Evolutionary conservation across 2,888 invertebrate species (phyloP), one percentile per base, ranked within the genome.

Genomic region (Drosophila tanythrix): DNA sequence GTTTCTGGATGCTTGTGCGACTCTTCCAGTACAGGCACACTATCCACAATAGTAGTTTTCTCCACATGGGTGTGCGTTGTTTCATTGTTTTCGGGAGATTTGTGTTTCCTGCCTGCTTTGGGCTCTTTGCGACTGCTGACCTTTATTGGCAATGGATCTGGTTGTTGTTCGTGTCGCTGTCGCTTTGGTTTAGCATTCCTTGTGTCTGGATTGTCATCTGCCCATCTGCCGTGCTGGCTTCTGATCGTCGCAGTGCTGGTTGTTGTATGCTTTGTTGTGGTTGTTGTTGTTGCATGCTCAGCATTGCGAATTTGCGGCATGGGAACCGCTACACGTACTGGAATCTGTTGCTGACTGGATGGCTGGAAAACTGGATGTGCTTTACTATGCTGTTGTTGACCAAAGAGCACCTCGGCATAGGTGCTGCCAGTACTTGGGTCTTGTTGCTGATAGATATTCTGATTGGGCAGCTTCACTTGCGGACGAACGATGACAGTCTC

Each of bases 361-460:
- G 95, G 94, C 94, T 94, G 94, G 92, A 94, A 93, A 92, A 80
- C 77, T 83, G 88, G 83, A 72, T 88, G 70, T 48, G 87, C 79
- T 75, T 46, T 46, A 15, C 75, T 83, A 77, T 89, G 88, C 78
- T 82, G 84, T 75, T 84, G 75, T 65, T 84, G 75, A 65, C 92
- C 92, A 83, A 92, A 93, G 46, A 92, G 85, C 70, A 92, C 92
- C 83, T 92, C 92, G 75, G 92, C 92, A 74, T 92, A 92, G 52
- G 93, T 92, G 60, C 89, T 87, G 59, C 91, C 91, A 73, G 74
- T 64, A 66, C 74, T 84, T 27, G 73, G 40, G 46, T 85, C 75
- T 63, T 73, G 66, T 27, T 70, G 76, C 51, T 80, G 73, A 69
- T 70, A 56, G 46, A 64, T 61, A 56, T 60, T 51, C 33, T 73